Percentiles rank a stretch among this genome's conserved stretches.
Evolutionary conservation across 1,140 invertebrate genomes (phyloP).

Genomic region (Lordiphosa mommai): DNA sequence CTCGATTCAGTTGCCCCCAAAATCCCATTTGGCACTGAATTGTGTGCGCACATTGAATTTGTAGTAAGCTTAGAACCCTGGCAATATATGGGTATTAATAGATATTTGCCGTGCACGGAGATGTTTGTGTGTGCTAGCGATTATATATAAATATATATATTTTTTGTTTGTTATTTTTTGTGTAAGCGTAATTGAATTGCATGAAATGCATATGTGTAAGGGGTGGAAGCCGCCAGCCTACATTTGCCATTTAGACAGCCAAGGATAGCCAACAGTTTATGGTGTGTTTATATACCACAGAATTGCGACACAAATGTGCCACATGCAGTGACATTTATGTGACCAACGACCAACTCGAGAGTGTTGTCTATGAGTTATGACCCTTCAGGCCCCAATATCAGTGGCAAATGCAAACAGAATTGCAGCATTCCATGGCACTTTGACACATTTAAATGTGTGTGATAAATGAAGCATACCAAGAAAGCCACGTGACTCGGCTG

Average conservation of each 20-base stretch:
- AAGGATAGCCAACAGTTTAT: conserved; percentile 33
- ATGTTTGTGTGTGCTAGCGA: conserved; percentile 12
- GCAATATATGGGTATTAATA: conserved; percentile 68
- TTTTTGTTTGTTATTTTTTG: background rate
- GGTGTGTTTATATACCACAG: conserved; percentile 48
- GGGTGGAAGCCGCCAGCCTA: conserved; percentile 14
- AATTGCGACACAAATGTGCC: conserved; percentile 63
- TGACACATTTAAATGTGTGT: conserved; percentile 51
- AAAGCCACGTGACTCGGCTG: conserved; percentile 27
- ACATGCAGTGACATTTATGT: conserved; percentile 69
- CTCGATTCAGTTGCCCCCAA: conserved; percentile 56
- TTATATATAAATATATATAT: conserved; percentile 17
- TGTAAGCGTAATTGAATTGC: conserved; percentile 53
- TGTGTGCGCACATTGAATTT: conserved; percentile 74
- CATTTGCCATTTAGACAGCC: background rate
- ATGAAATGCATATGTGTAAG: conserved; percentile 9
- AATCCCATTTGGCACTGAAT: conserved; percentile 75
- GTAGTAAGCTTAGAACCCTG: conserved; percentile 56
- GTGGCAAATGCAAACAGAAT: background rate
- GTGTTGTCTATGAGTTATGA: conserved; percentile 62
- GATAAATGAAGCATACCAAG: conserved; percentile 52
- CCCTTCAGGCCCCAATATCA: conserved; percentile 36
- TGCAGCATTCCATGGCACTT: conserved; percentile 18
- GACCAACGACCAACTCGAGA: conserved; percentile 41
- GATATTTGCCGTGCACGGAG: conserved; percentile 51